Conservation (phyloP, 2,888 invertebrate species). For the Parnassius mnemosyne region DNA sequence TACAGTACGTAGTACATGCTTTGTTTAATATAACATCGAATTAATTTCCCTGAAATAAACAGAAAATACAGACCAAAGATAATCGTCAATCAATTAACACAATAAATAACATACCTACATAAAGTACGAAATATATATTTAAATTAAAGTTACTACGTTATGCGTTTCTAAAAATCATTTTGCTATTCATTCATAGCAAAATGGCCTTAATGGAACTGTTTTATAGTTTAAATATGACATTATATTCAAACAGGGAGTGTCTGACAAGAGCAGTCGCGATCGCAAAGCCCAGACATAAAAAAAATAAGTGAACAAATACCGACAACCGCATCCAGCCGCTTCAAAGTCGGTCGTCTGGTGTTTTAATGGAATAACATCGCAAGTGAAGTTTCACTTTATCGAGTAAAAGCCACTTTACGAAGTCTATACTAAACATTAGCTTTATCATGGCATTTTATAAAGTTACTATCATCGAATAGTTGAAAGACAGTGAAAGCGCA, state of each 20-base stretch:
- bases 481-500: slow-evolving; percentile 57
- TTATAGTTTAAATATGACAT: neutral
- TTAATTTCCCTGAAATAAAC: no score
- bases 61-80: no score
- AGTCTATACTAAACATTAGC: slow-evolving; percentile 42
- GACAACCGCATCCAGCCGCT: slow-evolving; percentile 17
- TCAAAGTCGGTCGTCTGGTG: slow-evolving; percentile 26
- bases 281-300: slow-evolving; percentile 26
- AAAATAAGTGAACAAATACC: slow-evolving; percentile 29
- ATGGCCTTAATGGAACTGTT: no score
- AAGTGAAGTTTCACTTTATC: slow-evolving; percentile 37
- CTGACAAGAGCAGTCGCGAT: neutral
- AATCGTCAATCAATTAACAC: no score
- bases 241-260: neutral
- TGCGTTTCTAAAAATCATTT: no score
- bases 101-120: no score
- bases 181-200: no score
- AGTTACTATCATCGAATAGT: slow-evolving; percentile 40
- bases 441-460: slow-evolving; percentile 47
- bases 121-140: no score
- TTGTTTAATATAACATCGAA: no score
- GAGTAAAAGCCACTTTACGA: slow-evolving; percentile 31
- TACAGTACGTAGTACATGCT: no score
- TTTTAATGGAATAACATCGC: slow-evolving; percentile 28
- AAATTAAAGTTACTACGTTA: no score